Percentiles rank a stretch among this genome's conserved stretches.
These are phyloP conservation scores for Antitype chi DNA, from an alignment of 2,888 invertebrate species.

Conservation along the genomic window DNA sequence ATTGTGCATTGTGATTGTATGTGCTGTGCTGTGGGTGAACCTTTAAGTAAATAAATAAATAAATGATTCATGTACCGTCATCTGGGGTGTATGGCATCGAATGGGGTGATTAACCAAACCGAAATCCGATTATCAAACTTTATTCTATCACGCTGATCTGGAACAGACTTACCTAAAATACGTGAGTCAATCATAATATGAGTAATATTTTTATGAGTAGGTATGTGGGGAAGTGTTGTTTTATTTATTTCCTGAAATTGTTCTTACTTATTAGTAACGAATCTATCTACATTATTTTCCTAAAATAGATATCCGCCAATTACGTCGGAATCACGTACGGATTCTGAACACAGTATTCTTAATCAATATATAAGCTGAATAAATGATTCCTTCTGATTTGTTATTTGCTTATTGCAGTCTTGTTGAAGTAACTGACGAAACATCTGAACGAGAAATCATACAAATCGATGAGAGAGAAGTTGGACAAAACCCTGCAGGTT, in stretches of 20 bases:
- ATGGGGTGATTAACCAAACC: neutral
- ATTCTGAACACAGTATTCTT: no score
- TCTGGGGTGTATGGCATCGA: neutral
- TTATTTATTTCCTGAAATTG: neutral
- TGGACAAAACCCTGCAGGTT: conserved; percentile 84
- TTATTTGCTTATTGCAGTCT: conserved; percentile 73
- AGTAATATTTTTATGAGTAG: neutral
- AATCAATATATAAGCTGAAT: neutral
- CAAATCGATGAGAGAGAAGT: conserved; percentile 86
- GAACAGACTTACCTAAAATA: neutral
- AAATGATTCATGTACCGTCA: neutral
- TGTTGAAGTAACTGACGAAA: conserved; percentile 84
- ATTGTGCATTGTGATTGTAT: neutral
- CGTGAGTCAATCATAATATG: neutral
- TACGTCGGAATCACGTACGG: no score
- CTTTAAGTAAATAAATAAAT: no score
- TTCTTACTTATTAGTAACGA: neutral
- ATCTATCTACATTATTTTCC: no score
- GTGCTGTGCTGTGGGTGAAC: no score
- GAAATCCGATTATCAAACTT: neutral
- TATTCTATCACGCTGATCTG: neutral
- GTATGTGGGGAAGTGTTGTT: neutral
- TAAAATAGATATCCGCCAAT: no score
- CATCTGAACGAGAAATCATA: conserved; percentile 78
- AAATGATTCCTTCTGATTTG: neutral